Evolutionary conservation across 2,113 vertebrate species (phyloP).

Genomic region (Hemiscyllium ocellatum): DNA sequence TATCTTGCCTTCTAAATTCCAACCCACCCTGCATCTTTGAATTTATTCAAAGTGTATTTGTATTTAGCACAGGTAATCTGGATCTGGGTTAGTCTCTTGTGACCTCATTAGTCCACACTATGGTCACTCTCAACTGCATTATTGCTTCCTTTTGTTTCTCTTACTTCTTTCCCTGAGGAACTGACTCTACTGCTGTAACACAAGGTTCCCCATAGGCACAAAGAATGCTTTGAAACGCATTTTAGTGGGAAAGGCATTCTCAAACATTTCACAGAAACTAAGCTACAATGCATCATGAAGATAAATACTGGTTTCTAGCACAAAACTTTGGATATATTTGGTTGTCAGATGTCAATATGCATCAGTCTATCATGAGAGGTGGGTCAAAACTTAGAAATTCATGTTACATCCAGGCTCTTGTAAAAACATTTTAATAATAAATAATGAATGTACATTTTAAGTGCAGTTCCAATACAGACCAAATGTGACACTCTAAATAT

Average conservation of each 20-base stretch:
- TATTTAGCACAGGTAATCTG: background rate
- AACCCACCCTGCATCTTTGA: background rate
- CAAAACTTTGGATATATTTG: background rate
- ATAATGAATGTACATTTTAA: background rate
- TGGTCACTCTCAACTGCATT: background rate
- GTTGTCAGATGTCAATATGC: background rate
- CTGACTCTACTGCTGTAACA: background rate
- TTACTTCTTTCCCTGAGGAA: background rate
- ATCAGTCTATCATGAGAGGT: background rate
- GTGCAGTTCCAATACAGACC: background rate
- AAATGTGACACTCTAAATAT: background rate
- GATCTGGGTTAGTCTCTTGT: background rate
- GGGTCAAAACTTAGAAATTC: background rate
- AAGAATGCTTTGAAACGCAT: background rate
- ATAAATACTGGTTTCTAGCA: background rate
- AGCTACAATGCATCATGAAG: background rate
- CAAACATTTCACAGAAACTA: background rate
- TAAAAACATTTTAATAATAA: conserved; percentile 4
- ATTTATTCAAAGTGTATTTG: background rate
- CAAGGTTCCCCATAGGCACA: background rate
- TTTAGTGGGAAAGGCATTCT: background rate
- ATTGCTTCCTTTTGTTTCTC: background rate
- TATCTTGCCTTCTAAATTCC: background rate
- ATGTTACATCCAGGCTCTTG: background rate
- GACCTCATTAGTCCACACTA: conserved; percentile 2